Evolutionary conservation across 2,888 invertebrate species (phyloP).

Genomic region (Melieria picta): DNA sequence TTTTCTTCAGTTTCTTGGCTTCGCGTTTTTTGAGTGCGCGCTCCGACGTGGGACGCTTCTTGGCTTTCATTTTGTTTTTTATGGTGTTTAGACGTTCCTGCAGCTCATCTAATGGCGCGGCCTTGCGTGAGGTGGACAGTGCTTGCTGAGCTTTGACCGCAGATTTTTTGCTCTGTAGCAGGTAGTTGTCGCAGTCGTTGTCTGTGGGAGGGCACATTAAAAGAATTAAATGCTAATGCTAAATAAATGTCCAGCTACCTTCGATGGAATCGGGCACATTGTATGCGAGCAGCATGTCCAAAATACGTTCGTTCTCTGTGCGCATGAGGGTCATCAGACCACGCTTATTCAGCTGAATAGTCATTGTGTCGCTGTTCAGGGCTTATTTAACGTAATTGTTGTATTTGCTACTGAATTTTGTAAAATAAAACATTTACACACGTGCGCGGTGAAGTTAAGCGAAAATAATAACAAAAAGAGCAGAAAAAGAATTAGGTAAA

Average conservation of each 20-base stretch:
- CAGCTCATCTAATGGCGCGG: conserved; percentile 48
- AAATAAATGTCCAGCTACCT: conserved; percentile 47
- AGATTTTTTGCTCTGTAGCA: conserved; percentile 52
- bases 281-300: conserved; percentile 55
- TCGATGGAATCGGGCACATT: conserved; percentile 63
- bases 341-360: conserved; percentile 42
- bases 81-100: conserved; percentile 58
- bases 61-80: conserved; percentile 62
- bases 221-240: background rate
- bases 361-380: conserved; percentile 33
- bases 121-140: conserved; percentile 25
- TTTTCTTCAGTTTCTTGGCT: conserved; percentile 60
- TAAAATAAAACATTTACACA: conserved; percentile 18
- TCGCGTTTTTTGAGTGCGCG: conserved; percentile 57
- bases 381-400: background rate
- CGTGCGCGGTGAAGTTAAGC: conserved; percentile 39
- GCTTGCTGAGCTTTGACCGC: conserved; percentile 30
- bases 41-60: conserved; percentile 60
- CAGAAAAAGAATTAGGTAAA: conserved; percentile 9
- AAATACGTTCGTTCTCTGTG: conserved; percentile 54
- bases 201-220: conserved; percentile 36
- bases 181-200: conserved; percentile 54
- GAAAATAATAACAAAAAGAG: conserved; percentile 33
- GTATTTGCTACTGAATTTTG: conserved; percentile 6
- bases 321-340: conserved; percentile 40